A percentile compares a stretch with the other conserved stretches of the same genome.
These are phyloP conservation scores for Anolis apletophallus DNA, from an alignment of 2,797 vertebrate genomes.

Conservation along the genomic window DNA sequence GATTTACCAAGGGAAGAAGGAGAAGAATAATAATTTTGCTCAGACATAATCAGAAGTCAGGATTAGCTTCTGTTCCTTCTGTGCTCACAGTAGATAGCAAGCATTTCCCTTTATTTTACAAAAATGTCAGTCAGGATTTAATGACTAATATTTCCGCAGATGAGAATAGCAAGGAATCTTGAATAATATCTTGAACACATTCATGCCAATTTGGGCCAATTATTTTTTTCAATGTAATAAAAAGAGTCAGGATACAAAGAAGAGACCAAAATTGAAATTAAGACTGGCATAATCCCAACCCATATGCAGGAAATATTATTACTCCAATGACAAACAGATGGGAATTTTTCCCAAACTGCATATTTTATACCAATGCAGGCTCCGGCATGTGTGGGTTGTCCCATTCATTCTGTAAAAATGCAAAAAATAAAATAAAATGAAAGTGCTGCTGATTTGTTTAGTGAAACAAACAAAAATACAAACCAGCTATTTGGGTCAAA, in stretches of 20 bases:
- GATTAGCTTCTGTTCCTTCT: constrained; percentile 46
- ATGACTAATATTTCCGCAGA: constrained; percentile 27
- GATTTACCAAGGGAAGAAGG: constrained; percentile 43
- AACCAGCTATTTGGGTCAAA: background rate
- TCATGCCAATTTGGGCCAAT: background rate
- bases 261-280: background rate
- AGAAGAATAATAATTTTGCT: constrained; percentile 21
- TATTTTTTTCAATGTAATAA: constrained; percentile 17
- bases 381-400: background rate
- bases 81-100: constrained; percentile 30
- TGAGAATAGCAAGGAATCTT: constrained; percentile 32
- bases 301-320: background rate
- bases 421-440: background rate
- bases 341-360: no score
- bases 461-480: no score
- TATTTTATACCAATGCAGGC: background rate
- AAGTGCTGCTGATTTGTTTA: background rate
- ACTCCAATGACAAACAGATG: background rate
- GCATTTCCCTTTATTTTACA: constrained; percentile 35
- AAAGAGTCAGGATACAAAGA: background rate
- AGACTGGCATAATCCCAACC: background rate
- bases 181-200: constrained; percentile 8
- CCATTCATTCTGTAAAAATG: background rate
- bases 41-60: constrained; percentile 10
- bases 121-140: constrained; percentile 30